phyloP scores from a whole-genome alignment of 2,888 invertebrate species.

The Cantharis nigra region DNA sequence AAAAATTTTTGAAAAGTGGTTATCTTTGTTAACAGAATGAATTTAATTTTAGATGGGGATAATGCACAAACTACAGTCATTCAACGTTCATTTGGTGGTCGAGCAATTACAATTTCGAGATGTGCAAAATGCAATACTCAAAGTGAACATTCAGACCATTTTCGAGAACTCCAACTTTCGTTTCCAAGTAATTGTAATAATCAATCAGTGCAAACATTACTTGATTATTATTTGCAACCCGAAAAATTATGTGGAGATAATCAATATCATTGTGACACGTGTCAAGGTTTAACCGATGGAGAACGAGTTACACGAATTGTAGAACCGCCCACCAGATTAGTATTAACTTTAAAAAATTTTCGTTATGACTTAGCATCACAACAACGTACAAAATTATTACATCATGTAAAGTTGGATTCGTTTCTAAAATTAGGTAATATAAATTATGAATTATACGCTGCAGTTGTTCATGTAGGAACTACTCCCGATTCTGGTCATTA shows the following conservation, averaged over 20 bases:
- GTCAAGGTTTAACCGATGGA: slow-evolving; percentile 76
- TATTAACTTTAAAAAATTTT: slow-evolving; percentile 82
- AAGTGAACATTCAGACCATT: slow-evolving; percentile 76
- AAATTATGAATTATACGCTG: slow-evolving; percentile 76
- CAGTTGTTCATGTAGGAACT: slow-evolving; percentile 82
- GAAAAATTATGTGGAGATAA: slow-evolving; percentile 82
- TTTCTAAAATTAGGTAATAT: slow-evolving; percentile 61
- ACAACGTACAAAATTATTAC: slow-evolving; percentile 79
- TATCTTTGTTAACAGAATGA: neutral
- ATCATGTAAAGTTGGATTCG: slow-evolving; percentile 59
- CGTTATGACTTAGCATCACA: slow-evolving; percentile 72
- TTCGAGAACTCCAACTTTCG: slow-evolving; percentile 79
- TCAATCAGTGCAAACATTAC: slow-evolving; percentile 74
- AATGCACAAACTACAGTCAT: slow-evolving; percentile 55
- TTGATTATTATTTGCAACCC: slow-evolving; percentile 77
- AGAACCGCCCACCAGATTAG: slow-evolving; percentile 76
- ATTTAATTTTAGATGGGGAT: slow-evolving; percentile 5
- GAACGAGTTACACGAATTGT: slow-evolving; percentile 71
- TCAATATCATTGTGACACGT: slow-evolving; percentile 79
- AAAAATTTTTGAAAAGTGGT: neutral
- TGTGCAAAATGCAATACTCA: slow-evolving; percentile 74
- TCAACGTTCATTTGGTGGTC: slow-evolving; percentile 78
- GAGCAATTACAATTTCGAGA: slow-evolving; percentile 72
- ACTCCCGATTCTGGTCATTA: slow-evolving; percentile 88
- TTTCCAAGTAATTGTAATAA: slow-evolving; percentile 63